Conservation (phyloP, 2,888 invertebrate species). For the Hydraecia micacea region DNA sequence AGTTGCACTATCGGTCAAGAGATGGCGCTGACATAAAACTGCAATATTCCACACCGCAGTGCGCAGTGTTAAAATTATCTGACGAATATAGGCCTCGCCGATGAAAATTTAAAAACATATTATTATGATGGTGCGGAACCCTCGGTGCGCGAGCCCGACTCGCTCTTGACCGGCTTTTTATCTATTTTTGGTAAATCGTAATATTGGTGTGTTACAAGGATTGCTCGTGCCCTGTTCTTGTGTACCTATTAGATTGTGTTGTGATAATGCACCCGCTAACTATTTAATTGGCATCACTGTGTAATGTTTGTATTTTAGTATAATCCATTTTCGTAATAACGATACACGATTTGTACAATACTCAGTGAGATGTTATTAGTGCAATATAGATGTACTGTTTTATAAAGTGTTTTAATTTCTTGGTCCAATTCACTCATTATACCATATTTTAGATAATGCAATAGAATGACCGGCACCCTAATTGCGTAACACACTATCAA, state of each 20-base stretch:
- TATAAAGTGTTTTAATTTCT: constrained; percentile 74
- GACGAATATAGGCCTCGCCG: too few relatives aligned
- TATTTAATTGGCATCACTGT: constrained; percentile 76
- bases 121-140: too few relatives aligned
- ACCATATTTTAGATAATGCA: neutral
- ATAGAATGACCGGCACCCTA: too few relatives aligned
- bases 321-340: constrained; percentile 75
- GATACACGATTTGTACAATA: constrained; percentile 86
- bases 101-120: too few relatives aligned
- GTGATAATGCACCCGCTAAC: constrained; percentile 76
- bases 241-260: constrained; percentile 65
- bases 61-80: too few relatives aligned
- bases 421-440: neutral
- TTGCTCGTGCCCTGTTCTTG: constrained; percentile 53
- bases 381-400: constrained; percentile 90
- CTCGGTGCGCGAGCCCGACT: too few relatives aligned
- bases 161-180: too few relatives aligned
- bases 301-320: constrained; percentile 74
- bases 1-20: too few relatives aligned
- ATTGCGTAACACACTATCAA: too few relatives aligned
- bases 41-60: too few relatives aligned
- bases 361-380: constrained; percentile 89
- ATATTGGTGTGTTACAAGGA: constrained; percentile 64
- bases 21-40: too few relatives aligned
- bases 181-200: constrained; percentile 14